Evolutionary conservation across 1,140 invertebrate genomes (phyloP), one percentile per base, ranked within the genome.

Genomic region (Proales similis): DNA sequence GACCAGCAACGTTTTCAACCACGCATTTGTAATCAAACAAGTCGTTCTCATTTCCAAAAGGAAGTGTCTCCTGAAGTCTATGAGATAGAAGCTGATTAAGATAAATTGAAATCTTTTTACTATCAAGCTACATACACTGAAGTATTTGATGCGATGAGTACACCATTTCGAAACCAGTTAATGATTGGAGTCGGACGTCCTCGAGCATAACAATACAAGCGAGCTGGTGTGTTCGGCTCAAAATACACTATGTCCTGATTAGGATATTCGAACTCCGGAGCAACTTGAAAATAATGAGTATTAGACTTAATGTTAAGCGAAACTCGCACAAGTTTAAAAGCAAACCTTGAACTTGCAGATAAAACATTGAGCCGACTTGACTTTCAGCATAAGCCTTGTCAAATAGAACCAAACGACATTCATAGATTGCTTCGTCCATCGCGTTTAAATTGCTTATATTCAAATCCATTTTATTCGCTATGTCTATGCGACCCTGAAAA

Each of bases 311-410:
- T n/a, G n/a, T n/a, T n/a, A n/a, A 36, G 33, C 14, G 14, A 36
- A 36, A 9, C 9, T 36, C 14, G 9, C 14, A 36, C 14, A 9
- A 9, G 14, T 36, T 36, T 36, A 36, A 36, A 36, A 36, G 9
- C 14, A 14, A 9, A 36, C 33, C 33, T 9, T 57, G 51, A 4
- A 57, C 51, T 43, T 57, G 51, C 20, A 57, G n/a, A 43, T 57
- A 57, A 57, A 57, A 57, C 51, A 57, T 57, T 0, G 51, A 57
- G 19, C 51, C 51, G 20, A 42, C 20, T 42, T 42, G 36, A 27
- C 51, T 57, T 14, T 57, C 51, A 24, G 51, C 51, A 42, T 57
- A 57, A 4, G 51, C 51, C 45, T 57, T 57, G 20, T 57, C 51
- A 19, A 57, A 57, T n/a, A 57, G 27, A 22, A 57, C 45, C 22